Conservation (phyloP, 2,888 invertebrate species). For the Amphimallon solstitiale region DNA sequence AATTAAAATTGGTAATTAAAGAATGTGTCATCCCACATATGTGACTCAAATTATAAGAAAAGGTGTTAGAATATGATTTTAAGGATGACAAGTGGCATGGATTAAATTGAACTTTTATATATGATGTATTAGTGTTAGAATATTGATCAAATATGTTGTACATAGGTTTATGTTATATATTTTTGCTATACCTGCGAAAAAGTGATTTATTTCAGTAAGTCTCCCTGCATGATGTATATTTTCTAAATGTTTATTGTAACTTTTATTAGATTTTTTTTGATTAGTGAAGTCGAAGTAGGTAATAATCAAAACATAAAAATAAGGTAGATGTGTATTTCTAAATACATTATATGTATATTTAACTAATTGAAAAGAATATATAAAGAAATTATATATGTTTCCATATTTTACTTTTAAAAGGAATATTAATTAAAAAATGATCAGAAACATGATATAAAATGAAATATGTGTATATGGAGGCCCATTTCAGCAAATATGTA, state of each 20-base stretch:
- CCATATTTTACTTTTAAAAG: no score
- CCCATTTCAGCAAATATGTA: no score
- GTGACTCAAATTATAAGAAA: slow-evolving; percentile 12
- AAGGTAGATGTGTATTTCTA: no score
- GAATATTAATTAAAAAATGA: no score
- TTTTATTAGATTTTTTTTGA: background rate
- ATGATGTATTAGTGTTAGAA: slow-evolving; percentile 25
- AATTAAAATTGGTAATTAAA: background rate
- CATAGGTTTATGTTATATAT: slow-evolving; percentile 26
- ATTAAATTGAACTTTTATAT: slow-evolving; percentile 9
- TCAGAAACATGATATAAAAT: no score
- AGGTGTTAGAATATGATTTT: background rate
- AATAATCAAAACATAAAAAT: no score
- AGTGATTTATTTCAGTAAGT: slow-evolving; percentile 22
- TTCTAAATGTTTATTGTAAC: background rate
- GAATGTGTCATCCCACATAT: slow-evolving; percentile 33
- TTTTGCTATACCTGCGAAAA: slow-evolving; percentile 31
- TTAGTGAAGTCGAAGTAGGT: no score
- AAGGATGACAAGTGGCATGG: background rate
- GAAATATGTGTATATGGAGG: no score
- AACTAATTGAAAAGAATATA: no score
- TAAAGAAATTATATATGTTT: no score
- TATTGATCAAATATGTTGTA: slow-evolving; percentile 35
- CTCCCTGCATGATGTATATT: slow-evolving; percentile 16
- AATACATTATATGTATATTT: no score